Percentiles rank a stretch among this genome's conserved stretches.
These are phyloP conservation scores for Enoplosus armatus DNA, from an alignment of 2,797 vertebrate genomes.

Conservation along the genomic window DNA sequence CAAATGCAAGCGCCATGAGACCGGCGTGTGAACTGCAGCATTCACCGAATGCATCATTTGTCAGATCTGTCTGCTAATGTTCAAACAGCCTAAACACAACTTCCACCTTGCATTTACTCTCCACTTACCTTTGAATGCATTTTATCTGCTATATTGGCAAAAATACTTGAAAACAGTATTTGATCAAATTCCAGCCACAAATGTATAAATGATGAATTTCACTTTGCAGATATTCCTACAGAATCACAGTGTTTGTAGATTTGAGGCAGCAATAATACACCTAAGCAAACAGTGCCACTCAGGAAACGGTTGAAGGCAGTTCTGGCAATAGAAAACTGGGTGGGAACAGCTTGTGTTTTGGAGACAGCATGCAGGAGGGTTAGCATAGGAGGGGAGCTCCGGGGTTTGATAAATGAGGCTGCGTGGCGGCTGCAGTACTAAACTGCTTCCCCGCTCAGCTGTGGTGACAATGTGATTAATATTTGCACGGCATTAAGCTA, in stretches of 20 bases:
- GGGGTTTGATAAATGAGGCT: constrained; percentile 86
- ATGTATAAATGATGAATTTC: constrained; percentile 5
- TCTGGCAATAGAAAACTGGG: constrained; percentile 65
- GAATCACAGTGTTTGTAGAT: constrained; percentile 6
- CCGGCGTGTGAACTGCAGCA: not conserved
- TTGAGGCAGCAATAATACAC: constrained; percentile 18
- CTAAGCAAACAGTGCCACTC: constrained; percentile 42
- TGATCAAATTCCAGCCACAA: not conserved
- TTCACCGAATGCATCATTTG: not conserved
- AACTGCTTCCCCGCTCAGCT: constrained; percentile 85
- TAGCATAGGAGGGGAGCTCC: constrained; percentile 68
- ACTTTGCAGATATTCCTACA: constrained; percentile 7
- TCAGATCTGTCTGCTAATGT: not conserved
- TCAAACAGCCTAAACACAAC: not conserved
- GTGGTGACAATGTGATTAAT: constrained; percentile 88
- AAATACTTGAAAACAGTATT: not conserved
- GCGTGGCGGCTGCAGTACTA: constrained; percentile 73
- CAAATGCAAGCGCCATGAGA: not conserved
- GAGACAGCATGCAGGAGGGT: constrained; percentile 71
- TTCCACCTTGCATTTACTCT: not conserved
- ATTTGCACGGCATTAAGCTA: constrained; percentile 84
- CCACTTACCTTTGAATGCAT: constrained; percentile 2
- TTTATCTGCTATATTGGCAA: not conserved
- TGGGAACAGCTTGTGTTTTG: constrained; percentile 80
- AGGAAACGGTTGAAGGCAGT: constrained; percentile 49